phyloP scores from a whole-genome alignment of 2,797 vertebrate genomes.

The Pangasius larnaudii region DNA sequence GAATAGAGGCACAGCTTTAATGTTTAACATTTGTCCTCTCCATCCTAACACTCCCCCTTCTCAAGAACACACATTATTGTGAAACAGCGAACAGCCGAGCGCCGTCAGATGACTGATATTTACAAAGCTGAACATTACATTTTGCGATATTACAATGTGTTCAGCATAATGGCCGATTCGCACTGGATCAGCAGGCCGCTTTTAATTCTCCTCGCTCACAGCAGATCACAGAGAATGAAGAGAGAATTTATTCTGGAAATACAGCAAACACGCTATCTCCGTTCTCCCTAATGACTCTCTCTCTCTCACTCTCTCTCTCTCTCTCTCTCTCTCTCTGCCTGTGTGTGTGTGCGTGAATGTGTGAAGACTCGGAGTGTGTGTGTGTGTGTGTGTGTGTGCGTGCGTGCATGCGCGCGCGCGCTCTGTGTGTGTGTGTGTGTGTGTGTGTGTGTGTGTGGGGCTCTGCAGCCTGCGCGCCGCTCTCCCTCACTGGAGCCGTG shows the following conservation, averaged over 20 bases:
- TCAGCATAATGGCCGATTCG: constrained; percentile 63
- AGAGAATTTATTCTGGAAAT: constrained; percentile 72
- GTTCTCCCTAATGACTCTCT: constrained; percentile 78
- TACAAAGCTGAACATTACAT: constrained; percentile 64
- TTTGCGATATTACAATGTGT: constrained; percentile 65
- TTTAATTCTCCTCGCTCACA: constrained; percentile 64
- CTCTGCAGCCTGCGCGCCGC: constrained; percentile 80
- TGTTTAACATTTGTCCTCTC: constrained; percentile 13
- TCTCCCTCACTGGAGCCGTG: constrained; percentile 88
- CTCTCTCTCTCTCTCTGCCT: constrained; percentile 20
- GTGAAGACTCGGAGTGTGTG: constrained; percentile 14
- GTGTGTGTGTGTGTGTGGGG: constrained; percentile 41
- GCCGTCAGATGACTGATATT: constrained; percentile 55
- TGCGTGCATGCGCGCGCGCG: background rate
- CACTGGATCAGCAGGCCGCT: constrained; percentile 65
- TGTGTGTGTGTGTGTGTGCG: constrained; percentile 8
- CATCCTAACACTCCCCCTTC: constrained; percentile 18
- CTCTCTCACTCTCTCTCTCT: constrained; percentile 47
- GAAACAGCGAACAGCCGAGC: constrained; percentile 48
- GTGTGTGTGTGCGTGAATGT: constrained; percentile 4
- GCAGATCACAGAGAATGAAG: constrained; percentile 61
- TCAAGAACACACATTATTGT: constrained; percentile 46
- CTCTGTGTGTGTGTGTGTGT: constrained; percentile 1
- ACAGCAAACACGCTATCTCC: constrained; percentile 70
- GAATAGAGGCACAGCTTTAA: background rate